phyloP scores from a whole-genome alignment of 2,888 invertebrate genomes.

The Schrankia costaestrigalis region DNA sequence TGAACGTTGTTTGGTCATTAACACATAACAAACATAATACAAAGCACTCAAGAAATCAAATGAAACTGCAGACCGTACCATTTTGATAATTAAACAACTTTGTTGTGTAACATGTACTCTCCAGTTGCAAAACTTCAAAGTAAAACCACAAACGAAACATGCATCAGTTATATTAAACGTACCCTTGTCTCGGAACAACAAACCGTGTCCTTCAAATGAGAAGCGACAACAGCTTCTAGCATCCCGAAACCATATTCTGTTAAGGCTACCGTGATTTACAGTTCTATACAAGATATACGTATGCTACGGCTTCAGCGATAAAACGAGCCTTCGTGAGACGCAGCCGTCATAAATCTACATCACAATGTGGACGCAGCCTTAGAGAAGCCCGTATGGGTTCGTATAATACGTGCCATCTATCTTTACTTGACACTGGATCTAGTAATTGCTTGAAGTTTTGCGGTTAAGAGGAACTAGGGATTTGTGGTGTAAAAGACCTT shows the following conservation, averaged over 20 bases:
- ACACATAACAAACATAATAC: too few relatives aligned
- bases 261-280: constrained; percentile 22
- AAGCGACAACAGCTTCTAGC: too few relatives aligned
- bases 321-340: constrained; percentile 26
- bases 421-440: constrained; percentile 44
- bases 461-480: neutral
- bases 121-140: too few relatives aligned
- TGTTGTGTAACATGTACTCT: too few relatives aligned
- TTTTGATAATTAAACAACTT: too few relatives aligned
- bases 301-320: constrained; percentile 23
- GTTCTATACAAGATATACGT: constrained; percentile 21
- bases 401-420: constrained; percentile 48
- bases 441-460: constrained; percentile 39
- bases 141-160: too few relatives aligned
- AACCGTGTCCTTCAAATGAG: neutral
- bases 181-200: neutral
- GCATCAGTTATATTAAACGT: too few relatives aligned
- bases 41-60: too few relatives aligned
- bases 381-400: constrained; percentile 26
- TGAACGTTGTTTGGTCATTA: too few relatives aligned
- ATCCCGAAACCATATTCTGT: constrained; percentile 1
- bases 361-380: constrained; percentile 17
- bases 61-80: too few relatives aligned
- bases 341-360: constrained; percentile 42
- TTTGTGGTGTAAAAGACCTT: constrained; percentile 1